Evolutionary conservation across 2,888 invertebrate species (phyloP).

Genomic region (Agelastica alni): DNA sequence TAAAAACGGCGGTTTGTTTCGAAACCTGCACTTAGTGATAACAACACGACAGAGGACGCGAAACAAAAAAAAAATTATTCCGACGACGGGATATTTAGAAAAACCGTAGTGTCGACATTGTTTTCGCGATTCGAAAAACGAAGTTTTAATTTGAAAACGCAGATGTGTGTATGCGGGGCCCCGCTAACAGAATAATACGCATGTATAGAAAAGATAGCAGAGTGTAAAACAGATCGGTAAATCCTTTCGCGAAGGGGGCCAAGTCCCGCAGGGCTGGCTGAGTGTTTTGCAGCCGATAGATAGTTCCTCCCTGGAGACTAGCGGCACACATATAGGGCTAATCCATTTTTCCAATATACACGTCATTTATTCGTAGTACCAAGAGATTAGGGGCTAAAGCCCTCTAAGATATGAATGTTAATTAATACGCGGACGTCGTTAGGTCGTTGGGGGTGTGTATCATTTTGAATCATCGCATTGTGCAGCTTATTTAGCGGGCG

Average conservation of each 20-base stretch:
- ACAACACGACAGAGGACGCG: slow-evolving; percentile 2
- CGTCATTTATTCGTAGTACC: slow-evolving; percentile 54
- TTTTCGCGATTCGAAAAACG: slow-evolving; percentile 20
- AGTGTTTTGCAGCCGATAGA: slow-evolving; percentile 54
- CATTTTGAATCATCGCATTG: slow-evolving; percentile 25
- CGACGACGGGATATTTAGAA: slow-evolving; percentile 21
- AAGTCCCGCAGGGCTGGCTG: slow-evolving; percentile 45
- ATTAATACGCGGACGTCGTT: slow-evolving; percentile 34
- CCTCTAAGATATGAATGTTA: slow-evolving; percentile 42
- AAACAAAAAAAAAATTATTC: slow-evolving; percentile 13
- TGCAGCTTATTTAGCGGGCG: no score
- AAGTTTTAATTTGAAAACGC: slow-evolving; percentile 30
- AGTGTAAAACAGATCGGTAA: slow-evolving; percentile 38
- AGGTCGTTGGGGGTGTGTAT: slow-evolving; percentile 23
- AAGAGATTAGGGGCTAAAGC: slow-evolving; percentile 46
- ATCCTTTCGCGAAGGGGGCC: slow-evolving; percentile 37
- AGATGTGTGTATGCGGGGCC: slow-evolving; percentile 22
- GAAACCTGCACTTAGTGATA: slow-evolving; percentile 19
- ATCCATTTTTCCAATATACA: slow-evolving; percentile 57
- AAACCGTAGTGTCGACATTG: slow-evolving; percentile 20
- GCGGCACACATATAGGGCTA: slow-evolving; percentile 44
- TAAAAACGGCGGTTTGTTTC: slow-evolving; percentile 10
- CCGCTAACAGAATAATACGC: slow-evolving; percentile 24
- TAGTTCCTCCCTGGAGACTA: slow-evolving; percentile 53
- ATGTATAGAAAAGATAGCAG: slow-evolving; percentile 35